Base-by-base conservation (phyloP, 1,140 invertebrate species). In the Microplitis mediator region DNA sequence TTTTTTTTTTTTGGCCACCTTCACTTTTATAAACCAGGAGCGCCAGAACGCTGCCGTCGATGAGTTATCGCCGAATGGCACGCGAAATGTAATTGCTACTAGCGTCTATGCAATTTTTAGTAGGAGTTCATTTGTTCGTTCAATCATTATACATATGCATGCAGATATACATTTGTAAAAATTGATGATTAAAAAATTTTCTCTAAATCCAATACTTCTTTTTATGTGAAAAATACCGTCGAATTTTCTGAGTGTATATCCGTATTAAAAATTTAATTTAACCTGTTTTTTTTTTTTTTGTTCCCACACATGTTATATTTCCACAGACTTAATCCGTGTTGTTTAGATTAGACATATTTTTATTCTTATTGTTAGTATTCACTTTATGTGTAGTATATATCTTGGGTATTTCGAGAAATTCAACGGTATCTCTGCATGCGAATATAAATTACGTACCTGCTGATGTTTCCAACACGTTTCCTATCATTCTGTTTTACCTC, bases 71-170 rank as follows among this genome's bases (percentile, higher is more conserved):
- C 77, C 75, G 81, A 78, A 82, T 81, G 84, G 84, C 83, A 85
- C 83, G 83, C 83, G 78, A 85, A 82, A 77, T 78, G 81, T 84
- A 85, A 84, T 85, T 85, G 83, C 82, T 80, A 80, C 78, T 78
- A 81, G 76, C 78, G 73, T 80, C 81, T 81, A 78, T 76, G 75
- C 80, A 79, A 80, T 80, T 82, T 79, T 76, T 77, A 75, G 75
- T 74, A 45, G 63, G 13, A 13, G 6, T 61, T 61, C 9, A 32
- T 31, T 61, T 11, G 31, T 23, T 61, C 23, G 61, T 60, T 34
- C 34, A 50, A 72, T 67, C 71, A 13, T 67, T 39, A 36, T 23
- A 23, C 23, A 23, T 56, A 67, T 63, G 45, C 39, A 50, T 61
- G 11, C 58, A 39, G 45, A 65, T 45, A 31, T 36, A 65, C 39